Conservation (phyloP, 2,888 invertebrate genomes). For the Parnassius glacialis region DNA sequence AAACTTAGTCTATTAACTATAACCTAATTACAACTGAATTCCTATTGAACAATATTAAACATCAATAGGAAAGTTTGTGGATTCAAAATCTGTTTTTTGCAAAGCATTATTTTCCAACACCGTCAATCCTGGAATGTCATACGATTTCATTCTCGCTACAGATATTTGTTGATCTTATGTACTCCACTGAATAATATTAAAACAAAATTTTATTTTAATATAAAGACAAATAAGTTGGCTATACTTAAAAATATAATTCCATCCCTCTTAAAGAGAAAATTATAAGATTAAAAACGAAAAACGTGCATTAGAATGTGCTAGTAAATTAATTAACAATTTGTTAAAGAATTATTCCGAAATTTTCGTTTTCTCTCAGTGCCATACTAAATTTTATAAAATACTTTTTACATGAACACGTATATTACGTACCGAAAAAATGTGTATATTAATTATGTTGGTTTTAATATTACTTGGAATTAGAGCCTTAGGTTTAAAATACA, state of each 20-base stretch:
- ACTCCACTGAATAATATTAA: not conserved
- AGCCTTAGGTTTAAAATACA: no score
- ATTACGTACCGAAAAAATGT: no score
- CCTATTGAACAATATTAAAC: constrained; percentile 1
- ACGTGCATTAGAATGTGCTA: no score
- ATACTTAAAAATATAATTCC: not conserved
- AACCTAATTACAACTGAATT: constrained; percentile 9
- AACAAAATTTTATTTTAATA: not conserved
- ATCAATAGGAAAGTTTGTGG: constrained; percentile 1
- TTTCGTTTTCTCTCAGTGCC: no score
- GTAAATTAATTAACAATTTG: no score
- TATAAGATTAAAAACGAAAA: not conserved
- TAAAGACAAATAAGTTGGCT: not conserved
- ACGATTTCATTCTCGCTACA: not conserved
- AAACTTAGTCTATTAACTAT: constrained; percentile 21
- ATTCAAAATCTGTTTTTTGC: constrained; percentile 1
- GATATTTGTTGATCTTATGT: constrained; percentile 9
- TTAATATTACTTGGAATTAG: no score
- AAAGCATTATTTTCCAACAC: not conserved
- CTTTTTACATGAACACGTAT: no score
- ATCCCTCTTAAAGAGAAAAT: not conserved
- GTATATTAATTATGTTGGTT: no score
- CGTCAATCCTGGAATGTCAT: constrained; percentile 12
- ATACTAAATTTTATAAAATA: no score
- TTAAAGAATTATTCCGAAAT: no score